phyloP scores from a whole-genome alignment of 2,113 vertebrate species.

The Tauraco erythrolophus region DNA sequence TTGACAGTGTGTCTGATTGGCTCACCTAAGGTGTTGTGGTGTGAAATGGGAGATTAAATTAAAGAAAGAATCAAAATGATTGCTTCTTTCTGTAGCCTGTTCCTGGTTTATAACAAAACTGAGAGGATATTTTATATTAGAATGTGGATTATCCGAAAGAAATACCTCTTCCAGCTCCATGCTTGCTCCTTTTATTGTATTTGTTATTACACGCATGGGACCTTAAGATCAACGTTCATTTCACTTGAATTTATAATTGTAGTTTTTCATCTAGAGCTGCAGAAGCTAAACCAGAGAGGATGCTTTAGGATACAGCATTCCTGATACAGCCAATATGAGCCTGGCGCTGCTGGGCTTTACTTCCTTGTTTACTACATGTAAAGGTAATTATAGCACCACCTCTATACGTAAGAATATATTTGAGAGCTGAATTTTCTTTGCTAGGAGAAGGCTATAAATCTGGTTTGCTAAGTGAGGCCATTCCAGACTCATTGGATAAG shows the following conservation, averaged over 20 bases:
- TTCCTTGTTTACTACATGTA: fast-evolving
- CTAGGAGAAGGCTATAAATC: background rate
- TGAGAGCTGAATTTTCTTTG: background rate
- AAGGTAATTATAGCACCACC: background rate
- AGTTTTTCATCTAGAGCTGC: background rate
- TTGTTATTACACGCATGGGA: background rate
- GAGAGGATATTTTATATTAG: background rate
- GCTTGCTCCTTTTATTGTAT: background rate
- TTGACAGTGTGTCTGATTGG: constrained; percentile 18
- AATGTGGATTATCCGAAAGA: background rate
- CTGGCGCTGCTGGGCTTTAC: background rate
- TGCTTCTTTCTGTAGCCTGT: background rate
- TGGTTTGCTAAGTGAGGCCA: background rate
- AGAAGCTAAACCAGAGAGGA: background rate
- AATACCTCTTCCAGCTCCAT: background rate
- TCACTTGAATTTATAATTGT: background rate
- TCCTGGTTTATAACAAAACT: background rate
- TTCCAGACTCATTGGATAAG: background rate
- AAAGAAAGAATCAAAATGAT: constrained; percentile 28
- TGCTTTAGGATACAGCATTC: background rate
- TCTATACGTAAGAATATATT: background rate
- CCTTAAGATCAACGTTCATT: background rate
- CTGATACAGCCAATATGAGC: background rate
- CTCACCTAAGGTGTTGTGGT: background rate
- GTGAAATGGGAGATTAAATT: constrained; percentile 56